Conservation (phyloP, 2,113 vertebrate species). For the cat (Felis catus) region DNA sequence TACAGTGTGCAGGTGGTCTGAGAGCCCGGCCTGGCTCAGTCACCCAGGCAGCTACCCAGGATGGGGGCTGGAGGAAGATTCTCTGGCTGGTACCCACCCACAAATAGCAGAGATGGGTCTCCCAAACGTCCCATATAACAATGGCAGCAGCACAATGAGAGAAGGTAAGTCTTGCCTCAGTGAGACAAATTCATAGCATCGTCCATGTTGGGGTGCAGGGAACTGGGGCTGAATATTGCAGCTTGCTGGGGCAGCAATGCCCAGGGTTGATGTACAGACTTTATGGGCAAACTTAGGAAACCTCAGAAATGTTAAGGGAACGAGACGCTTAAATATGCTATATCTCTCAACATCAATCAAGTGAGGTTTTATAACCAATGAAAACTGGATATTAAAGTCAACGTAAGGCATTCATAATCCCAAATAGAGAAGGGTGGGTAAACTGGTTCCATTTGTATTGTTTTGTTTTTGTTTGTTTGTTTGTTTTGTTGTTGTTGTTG, state of each 20-base stretch:
- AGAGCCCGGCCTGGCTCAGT: neutral
- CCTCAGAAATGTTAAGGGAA: neutral
- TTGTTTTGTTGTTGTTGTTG: too few relatives aligned
- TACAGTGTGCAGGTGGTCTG: too few relatives aligned
- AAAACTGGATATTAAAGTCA: neutral
- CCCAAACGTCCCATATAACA: fast-evolving
- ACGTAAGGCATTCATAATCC: neutral
- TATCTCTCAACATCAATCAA: neutral
- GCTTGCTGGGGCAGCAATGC: neutral
- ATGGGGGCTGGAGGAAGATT: neutral
- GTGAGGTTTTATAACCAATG: neutral
- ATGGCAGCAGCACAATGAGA: neutral
- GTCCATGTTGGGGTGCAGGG: neutral
- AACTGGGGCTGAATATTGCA: neutral
- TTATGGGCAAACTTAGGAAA: neutral
- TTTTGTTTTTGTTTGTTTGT: too few relatives aligned
- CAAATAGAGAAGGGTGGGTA: neutral
- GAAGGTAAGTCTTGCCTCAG: neutral
- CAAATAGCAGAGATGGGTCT: neutral
- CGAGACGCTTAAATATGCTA: neutral
- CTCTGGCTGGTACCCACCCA: too few relatives aligned
- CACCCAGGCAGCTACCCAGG: too few relatives aligned
- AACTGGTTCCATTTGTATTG: neutral
- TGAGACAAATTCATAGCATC: neutral
- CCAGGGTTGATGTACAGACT: neutral